Conservation (phyloP, 2,888 invertebrate species). For the Cephus rjabovi region DNA sequence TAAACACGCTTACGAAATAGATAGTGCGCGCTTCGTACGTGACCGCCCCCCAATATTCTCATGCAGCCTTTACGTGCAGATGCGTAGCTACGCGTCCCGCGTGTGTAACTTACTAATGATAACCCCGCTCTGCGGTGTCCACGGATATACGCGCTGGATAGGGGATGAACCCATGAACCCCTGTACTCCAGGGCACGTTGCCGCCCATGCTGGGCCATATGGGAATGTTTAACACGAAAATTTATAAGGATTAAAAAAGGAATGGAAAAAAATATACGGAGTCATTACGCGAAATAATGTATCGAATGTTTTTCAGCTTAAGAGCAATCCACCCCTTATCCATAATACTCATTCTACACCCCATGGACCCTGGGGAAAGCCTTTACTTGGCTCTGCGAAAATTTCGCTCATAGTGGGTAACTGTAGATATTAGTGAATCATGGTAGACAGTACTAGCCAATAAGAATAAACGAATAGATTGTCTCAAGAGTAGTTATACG, state of each 20-base stretch:
- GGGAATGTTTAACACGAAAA: slow-evolving; percentile 1
- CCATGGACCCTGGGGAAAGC: too few species aligned
- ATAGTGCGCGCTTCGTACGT: not conserved
- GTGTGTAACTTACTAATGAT: slow-evolving; percentile 23
- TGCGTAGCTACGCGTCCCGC: slow-evolving; percentile 11
- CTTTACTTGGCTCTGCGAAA: too few species aligned
- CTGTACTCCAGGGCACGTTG: not conserved
- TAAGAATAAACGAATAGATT: too few species aligned
- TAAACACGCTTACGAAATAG: slow-evolving; percentile 16
- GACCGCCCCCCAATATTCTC: not conserved
- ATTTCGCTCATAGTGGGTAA: too few species aligned
- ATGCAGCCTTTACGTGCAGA: not conserved
- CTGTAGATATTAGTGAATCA: too few species aligned
- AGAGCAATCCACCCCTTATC: too few species aligned
- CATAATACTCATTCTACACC: too few species aligned
- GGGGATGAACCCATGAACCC: slow-evolving; percentile 9
- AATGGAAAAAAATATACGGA: too few species aligned
- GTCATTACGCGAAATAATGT: slow-evolving; percentile 7
- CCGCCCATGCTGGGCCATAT: not conserved
- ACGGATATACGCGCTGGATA: slow-evolving; percentile 15
- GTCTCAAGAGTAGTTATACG: too few species aligned
- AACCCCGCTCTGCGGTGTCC: slow-evolving; percentile 13
- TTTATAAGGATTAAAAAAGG: not conserved
- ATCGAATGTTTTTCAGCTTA: not conserved
- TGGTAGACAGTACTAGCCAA: too few species aligned